Evolutionary conservation across 1,140 invertebrate genomes (phyloP), one percentile per base, ranked within the genome.

Genomic region (Drosophila micromelanica): DNA sequence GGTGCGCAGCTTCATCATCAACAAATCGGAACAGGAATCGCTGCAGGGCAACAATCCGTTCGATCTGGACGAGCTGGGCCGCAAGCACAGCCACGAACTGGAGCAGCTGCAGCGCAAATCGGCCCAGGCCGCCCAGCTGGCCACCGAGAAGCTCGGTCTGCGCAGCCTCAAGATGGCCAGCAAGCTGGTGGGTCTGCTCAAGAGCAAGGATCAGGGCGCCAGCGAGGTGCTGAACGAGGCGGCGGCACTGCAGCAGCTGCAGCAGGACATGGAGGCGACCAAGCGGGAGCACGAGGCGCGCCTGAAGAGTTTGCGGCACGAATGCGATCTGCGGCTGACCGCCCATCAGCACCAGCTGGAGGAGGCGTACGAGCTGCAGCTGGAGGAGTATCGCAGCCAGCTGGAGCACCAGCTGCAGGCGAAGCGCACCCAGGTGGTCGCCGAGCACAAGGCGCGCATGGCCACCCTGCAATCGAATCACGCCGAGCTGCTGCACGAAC

Each of bases 301-400:
- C 73, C 73, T 93, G 15, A 93, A 92, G 68, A 93, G 84, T 51
- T 81, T 93, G 75, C 86, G 92, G 49, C 90, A 92, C 3, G 93
- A 94, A 56, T 92, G 94, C 73, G 92, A 94, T 27, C 85, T 93
- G 0, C 92, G 94, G 40, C 80, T 94, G n/a, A 93, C 92, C 5
- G 93, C 93, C 35, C 89, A 93, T 2, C 93, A 93, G 71, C 92
- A 93, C 27, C 93, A 93, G 67, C 92, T 94, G 69, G 92, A 94
- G 69, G 92, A 92, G 56, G 93, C 94, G 13, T 79, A 93, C 64
- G 91, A 93, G 7, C 51, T 70, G n/a, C 75, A 90, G 32, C 63
- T 92, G 5, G 79, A 80, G 17, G 81, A 92, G 30, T 81, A 87
- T 51, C 78, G 90, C 3, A 15, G 15, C 3, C 73, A 87, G 37